These are phyloP conservation scores for Pollicipes pollicipes DNA, from an alignment of 1,140 invertebrate species.

Conservation along the genomic window DNA sequence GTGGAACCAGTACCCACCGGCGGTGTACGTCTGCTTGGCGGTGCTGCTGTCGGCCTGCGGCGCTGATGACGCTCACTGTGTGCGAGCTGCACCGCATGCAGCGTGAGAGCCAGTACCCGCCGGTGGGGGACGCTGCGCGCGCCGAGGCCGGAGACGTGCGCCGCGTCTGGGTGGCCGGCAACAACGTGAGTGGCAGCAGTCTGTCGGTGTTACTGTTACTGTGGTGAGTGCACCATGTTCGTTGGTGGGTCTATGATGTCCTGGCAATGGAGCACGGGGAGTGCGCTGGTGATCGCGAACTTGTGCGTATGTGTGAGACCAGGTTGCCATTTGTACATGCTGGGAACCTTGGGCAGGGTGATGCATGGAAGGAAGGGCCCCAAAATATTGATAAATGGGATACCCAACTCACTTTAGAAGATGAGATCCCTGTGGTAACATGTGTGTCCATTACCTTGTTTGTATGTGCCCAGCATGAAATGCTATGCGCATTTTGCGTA, in stretches of 20 bases:
- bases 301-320: no score
- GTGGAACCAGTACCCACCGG: slow-evolving; percentile 1
- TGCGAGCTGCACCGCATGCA: slow-evolving; percentile 24
- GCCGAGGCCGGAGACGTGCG: slow-evolving; percentile 9
- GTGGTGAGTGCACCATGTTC: slow-evolving; percentile 24
- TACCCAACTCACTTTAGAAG: no score
- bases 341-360: background rate
- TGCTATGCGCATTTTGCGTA: no score
- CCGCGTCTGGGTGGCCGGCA: slow-evolving; percentile 16
- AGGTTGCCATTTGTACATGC: background rate
- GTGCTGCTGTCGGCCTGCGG: slow-evolving; percentile 21
- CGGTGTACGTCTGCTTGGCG: slow-evolving; percentile 8
- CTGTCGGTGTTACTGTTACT: slow-evolving; percentile 9
- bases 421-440: no score
- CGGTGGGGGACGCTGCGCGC: background rate
- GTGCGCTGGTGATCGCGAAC: no score
- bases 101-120: slow-evolving; percentile 12
- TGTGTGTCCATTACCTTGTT: no score
- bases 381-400: no score
- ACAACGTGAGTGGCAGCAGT: slow-evolving; percentile 6
- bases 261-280: no score
- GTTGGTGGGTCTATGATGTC: no score
- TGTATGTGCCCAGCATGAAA: no score
- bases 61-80: slow-evolving; percentile 23
- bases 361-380: no score